These are phyloP conservation scores for Eupithecia insigniata DNA, from an alignment of 2,888 invertebrate species.

Conservation along the genomic window DNA sequence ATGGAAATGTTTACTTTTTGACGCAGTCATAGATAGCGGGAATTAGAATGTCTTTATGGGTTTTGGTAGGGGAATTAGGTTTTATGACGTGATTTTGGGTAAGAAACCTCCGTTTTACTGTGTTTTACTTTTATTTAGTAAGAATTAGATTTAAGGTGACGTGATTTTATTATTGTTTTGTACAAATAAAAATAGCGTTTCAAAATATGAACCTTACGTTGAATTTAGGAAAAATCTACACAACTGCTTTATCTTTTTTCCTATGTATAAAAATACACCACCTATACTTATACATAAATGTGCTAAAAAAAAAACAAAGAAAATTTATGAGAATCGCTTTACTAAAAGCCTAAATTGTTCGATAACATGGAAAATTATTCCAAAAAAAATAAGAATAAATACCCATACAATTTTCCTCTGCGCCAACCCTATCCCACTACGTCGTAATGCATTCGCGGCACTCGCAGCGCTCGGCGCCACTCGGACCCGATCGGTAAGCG, in stretches of 20 bases:
- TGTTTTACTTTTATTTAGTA: background rate
- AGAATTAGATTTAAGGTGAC: background rate
- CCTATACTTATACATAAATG: too few species aligned
- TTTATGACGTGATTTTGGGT: background rate
- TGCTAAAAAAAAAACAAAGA: background rate
- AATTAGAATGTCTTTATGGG: slow-evolving; percentile 34
- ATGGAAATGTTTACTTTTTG: slow-evolving; percentile 35
- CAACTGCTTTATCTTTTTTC: background rate
- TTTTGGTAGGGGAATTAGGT: slow-evolving; percentile 17
- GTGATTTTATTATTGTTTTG: background rate
- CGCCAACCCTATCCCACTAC: slow-evolving; percentile 71
- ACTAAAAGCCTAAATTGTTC: background rate
- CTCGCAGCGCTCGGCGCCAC: slow-evolving; percentile 79
- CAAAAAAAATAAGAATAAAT: slow-evolving; percentile 18
- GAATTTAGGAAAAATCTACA: background rate
- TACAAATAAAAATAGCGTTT: background rate
- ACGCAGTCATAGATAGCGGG: slow-evolving; percentile 25
- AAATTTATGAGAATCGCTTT: background rate
- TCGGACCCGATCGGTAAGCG: slow-evolving; percentile 82
- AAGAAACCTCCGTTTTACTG: background rate
- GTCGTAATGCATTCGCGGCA: slow-evolving; percentile 80
- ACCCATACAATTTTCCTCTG: slow-evolving; percentile 49
- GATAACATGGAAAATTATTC: background rate
- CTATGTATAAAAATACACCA: background rate
- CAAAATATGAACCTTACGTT: background rate